Conservation (phyloP, 2,888 invertebrate species). For the Drosophila peninsularis region DNA sequence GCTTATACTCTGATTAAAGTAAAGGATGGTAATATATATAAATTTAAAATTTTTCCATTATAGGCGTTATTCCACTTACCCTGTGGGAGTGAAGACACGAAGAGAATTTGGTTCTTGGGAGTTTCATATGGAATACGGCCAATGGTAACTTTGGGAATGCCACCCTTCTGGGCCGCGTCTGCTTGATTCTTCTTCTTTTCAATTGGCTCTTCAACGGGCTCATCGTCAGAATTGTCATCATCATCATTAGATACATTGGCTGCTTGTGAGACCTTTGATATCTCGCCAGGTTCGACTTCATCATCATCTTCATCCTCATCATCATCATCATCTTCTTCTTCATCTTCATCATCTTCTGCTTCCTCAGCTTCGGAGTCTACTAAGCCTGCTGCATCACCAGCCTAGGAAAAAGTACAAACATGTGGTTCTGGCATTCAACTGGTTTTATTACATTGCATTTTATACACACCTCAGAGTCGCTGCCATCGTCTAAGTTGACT, state of each 20-base stretch:
- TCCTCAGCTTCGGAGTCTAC: constrained; percentile 42
- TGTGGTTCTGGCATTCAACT: neutral
- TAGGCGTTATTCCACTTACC: constrained; percentile 51
- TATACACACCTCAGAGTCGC: constrained; percentile 57
- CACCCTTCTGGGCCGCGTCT: constrained; percentile 24
- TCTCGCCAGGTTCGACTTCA: constrained; percentile 54
- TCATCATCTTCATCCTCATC: constrained; percentile 36
- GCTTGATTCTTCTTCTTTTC: constrained; percentile 28
- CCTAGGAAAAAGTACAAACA: constrained; percentile 22
- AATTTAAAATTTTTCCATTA: neutral
- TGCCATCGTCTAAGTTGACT: constrained; percentile 37
- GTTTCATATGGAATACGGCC: constrained; percentile 43
- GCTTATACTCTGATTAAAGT: constrained; percentile 53
- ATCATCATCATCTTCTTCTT: constrained; percentile 44
- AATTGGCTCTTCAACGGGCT: constrained; percentile 63
- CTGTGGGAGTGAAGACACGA: constrained; percentile 56
- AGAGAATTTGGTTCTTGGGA: constrained; percentile 52
- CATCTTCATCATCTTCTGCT: constrained; percentile 38
- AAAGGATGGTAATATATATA: neutral
- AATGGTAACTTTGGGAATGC: constrained; percentile 57
- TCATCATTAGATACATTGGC: constrained; percentile 10
- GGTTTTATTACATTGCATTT: neutral
- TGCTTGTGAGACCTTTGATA: constrained; percentile 6
- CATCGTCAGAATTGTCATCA: constrained; percentile 58
- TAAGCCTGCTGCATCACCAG: constrained; percentile 20